Conservation (phyloP, 2,113 vertebrate genomes). For the Uropsilus gracilis region DNA sequence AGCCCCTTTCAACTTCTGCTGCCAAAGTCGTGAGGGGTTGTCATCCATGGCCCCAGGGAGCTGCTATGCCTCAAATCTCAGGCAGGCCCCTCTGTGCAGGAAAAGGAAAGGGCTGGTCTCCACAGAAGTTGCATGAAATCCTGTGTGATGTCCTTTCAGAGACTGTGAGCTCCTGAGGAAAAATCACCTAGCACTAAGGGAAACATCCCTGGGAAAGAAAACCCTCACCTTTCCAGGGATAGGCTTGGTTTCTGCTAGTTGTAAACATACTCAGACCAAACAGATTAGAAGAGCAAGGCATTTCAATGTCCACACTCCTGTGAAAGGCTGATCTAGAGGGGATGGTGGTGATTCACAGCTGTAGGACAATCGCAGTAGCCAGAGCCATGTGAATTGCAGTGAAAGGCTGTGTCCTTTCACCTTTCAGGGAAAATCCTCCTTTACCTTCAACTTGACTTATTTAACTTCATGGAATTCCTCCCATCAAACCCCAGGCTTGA, state of each 20-base stretch:
- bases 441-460: slow-evolving; percentile 20
- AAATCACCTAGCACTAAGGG: neutral
- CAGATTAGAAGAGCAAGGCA: neutral
- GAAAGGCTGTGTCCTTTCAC: fast-evolving
- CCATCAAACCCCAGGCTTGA: neutral
- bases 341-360: neutral
- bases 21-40: neutral
- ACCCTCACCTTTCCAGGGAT: neutral
- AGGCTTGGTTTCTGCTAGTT: neutral
- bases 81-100: neutral
- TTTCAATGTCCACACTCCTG: neutral
- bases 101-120: neutral
- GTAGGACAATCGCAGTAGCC: too few relatives aligned
- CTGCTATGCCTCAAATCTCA: neutral
- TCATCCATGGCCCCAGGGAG: fast-evolving
- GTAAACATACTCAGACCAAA: neutral
- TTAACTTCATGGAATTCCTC: neutral
- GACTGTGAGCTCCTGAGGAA: neutral
- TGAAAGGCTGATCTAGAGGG: neutral
- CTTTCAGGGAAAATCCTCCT: neutral
- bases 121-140: neutral
- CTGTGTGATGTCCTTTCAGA: neutral
- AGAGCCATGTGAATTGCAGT: too few relatives aligned
- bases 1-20: neutral
- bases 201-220: neutral